Percentiles rank a stretch among this genome's conserved stretches.
phyloP scores from a whole-genome alignment of 1,140 invertebrate genomes.

The Ephestia elutella region DNA sequence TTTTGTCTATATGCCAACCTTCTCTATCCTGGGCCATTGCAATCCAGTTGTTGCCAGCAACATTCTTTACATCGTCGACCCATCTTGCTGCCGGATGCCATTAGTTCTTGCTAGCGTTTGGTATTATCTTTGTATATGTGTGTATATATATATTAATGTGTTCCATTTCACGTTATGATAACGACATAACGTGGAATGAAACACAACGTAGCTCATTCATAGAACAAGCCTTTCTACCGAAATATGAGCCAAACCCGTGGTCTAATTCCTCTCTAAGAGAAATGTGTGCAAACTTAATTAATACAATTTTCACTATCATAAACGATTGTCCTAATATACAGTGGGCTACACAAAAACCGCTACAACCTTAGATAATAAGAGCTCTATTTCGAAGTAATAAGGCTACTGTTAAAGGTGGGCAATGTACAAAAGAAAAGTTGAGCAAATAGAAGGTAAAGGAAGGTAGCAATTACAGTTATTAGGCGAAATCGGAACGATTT shows the following conservation, averaged over 20 bases:
- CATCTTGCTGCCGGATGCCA: too few species aligned
- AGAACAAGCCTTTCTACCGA: background rate
- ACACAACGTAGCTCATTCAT: too few species aligned
- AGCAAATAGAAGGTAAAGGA: conserved; percentile 2
- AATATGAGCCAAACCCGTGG: background rate
- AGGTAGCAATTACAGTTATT: conserved; percentile 4
- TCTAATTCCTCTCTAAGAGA: background rate
- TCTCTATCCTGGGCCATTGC: too few species aligned
- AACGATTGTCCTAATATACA: background rate
- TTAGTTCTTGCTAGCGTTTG: too few species aligned
- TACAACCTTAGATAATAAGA: background rate
- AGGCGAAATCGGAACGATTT: conserved; percentile 5
- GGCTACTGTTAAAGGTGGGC: background rate
- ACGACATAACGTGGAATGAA: too few species aligned
- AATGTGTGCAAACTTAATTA: background rate
- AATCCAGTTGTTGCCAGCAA: too few species aligned
- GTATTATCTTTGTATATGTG: too few species aligned
- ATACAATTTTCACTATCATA: background rate
- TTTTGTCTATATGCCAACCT: too few species aligned
- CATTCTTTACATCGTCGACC: too few species aligned
- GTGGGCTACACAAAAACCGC: background rate
- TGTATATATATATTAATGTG: too few species aligned
- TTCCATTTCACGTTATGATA: too few species aligned
- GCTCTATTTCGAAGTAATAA: background rate
- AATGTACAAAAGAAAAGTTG: conserved; percentile 4